Conservation (phyloP, 2,888 invertebrate genomes). For the Apodemia zela region DNA sequence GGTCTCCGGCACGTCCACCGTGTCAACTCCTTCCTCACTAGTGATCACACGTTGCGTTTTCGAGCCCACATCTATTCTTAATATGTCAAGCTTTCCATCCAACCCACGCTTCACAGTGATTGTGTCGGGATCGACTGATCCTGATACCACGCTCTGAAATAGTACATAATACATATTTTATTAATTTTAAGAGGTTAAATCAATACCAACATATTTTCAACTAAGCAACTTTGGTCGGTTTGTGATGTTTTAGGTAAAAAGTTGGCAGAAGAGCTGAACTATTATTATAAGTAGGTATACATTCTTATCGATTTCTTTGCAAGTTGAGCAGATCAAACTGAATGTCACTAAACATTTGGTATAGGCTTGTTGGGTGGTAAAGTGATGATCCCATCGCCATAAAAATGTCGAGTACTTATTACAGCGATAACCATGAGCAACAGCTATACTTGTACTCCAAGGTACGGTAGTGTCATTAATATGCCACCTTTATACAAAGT, state of each 20-base stretch:
- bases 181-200: background rate
- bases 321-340: too few species aligned
- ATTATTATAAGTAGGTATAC: too few species aligned
- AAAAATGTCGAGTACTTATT: too few species aligned
- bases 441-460: too few species aligned
- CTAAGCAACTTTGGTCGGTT: background rate
- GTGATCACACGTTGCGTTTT: conserved; percentile 75
- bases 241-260: background rate
- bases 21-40: conserved; percentile 57
- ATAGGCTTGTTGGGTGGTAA: too few species aligned
- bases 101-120: conserved; percentile 78
- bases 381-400: too few species aligned
- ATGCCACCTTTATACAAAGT: too few species aligned
- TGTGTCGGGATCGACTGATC: conserved; percentile 87
- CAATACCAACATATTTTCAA: background rate
- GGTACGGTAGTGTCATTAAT: too few species aligned
- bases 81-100: conserved; percentile 66
- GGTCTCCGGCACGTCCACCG: conserved; percentile 54
- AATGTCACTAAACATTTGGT: too few species aligned
- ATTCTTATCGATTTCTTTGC: too few species aligned
- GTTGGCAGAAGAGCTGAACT: background rate
- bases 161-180: conserved; percentile 15
- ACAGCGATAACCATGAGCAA: too few species aligned
- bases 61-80: conserved; percentile 67
- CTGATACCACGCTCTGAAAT: conserved; percentile 88